phyloP scores from a whole-genome alignment of 2,113 vertebrate species.

The Lasiurus cinereus region DNA sequence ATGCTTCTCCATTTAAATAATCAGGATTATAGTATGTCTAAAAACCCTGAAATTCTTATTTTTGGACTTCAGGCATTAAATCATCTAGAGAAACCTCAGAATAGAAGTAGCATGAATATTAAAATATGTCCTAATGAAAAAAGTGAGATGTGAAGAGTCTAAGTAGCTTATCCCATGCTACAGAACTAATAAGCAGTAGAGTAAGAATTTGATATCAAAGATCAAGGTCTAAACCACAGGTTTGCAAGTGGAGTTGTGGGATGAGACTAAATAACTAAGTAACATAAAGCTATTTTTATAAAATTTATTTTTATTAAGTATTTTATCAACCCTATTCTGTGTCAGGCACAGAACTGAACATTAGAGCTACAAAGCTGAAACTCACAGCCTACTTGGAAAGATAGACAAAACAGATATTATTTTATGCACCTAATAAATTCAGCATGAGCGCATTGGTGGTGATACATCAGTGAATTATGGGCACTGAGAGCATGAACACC shows the following conservation, averaged over 20 bases:
- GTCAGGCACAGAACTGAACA: neutral
- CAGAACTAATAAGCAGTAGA: neutral
- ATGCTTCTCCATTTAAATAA: conserved; percentile 50
- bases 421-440: neutral
- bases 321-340: neutral
- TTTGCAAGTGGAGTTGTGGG: neutral
- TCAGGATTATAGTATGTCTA: neutral
- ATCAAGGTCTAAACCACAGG: neutral
- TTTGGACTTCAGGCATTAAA: neutral
- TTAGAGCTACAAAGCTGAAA: neutral
- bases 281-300: neutral
- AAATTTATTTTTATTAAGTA: neutral
- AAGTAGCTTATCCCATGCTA: neutral
- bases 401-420: neutral
- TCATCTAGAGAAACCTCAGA: neutral
- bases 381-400: neutral
- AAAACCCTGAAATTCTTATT: neutral
- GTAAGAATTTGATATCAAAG: neutral
- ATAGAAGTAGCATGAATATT: neutral
- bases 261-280: neutral
- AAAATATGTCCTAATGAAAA: neutral
- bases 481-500: neutral
- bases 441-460: neutral
- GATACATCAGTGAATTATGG: neutral
- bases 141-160: neutral